Evolutionary conservation across 2,797 vertebrate genomes (phyloP).

Genomic region (Neostethus bicornis): DNA sequence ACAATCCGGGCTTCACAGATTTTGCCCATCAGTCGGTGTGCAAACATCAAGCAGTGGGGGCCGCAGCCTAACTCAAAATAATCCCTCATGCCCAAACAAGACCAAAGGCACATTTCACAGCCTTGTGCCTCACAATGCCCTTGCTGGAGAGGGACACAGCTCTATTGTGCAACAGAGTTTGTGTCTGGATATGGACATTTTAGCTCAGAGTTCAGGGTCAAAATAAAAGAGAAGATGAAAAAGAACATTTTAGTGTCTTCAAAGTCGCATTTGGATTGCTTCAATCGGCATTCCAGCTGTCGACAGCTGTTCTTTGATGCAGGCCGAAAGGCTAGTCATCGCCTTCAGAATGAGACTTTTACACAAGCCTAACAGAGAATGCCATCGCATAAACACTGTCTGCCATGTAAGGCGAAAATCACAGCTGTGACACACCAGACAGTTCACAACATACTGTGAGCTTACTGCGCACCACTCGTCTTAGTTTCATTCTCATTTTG

Average conservation of each 20-base stretch:
- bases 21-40: slow-evolving; percentile 46
- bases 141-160: slow-evolving; percentile 45
- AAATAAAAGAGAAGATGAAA: slow-evolving; percentile 43
- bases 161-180: slow-evolving; percentile 56
- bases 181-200: slow-evolving; percentile 41
- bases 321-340: slow-evolving; percentile 61
- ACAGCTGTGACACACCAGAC: slow-evolving; percentile 7
- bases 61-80: slow-evolving; percentile 55
- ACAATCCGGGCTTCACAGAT: slow-evolving; percentile 31
- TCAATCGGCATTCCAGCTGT: slow-evolving; percentile 79
- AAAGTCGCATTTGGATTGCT: slow-evolving; percentile 46
- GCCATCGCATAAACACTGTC: slow-evolving; percentile 35
- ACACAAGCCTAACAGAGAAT: slow-evolving; percentile 55
- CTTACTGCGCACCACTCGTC: not conserved
- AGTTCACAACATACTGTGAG: not conserved
- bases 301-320: slow-evolving; percentile 45
- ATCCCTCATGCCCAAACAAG: slow-evolving; percentile 72
- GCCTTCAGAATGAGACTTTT: slow-evolving; percentile 78
- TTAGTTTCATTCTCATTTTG: not conserved
- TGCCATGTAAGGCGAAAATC: not conserved
- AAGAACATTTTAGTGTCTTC: slow-evolving; percentile 46
- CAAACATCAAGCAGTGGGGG: slow-evolving; percentile 51
- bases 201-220: slow-evolving; percentile 51
- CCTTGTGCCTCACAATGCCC: slow-evolving; percentile 67
- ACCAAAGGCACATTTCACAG: slow-evolving; percentile 74